A percentile compares a stretch with the other conserved stretches of the same genome.
Evolutionary conservation across 2,888 invertebrate species (phyloP).

Genomic region (Agonopterix arenella): DNA sequence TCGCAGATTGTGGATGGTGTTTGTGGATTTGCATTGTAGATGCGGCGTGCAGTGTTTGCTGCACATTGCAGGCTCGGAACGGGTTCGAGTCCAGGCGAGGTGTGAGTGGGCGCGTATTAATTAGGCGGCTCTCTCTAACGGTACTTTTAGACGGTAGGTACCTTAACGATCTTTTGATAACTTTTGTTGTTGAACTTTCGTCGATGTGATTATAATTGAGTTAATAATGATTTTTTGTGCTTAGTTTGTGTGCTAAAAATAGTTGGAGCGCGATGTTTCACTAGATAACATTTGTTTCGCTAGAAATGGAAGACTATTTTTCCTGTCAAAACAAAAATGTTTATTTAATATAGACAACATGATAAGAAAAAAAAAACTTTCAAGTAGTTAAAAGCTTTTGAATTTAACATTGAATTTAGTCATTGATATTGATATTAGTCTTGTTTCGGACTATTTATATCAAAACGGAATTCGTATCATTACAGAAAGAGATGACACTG

Average conservation of each 20-base stretch:
- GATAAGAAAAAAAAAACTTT: too few species aligned
- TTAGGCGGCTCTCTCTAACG: constrained; percentile 54
- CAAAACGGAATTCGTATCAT: too few species aligned
- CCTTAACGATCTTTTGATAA: constrained; percentile 60
- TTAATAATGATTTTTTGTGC: constrained; percentile 33
- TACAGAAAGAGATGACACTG: too few species aligned
- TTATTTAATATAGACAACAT: too few species aligned
- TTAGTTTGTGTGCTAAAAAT: constrained; percentile 15
- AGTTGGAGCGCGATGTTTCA: constrained; percentile 27
- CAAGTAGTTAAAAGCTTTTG: constrained; percentile 11
- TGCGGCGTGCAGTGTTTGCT: constrained; percentile 52
- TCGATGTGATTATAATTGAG: constrained; percentile 44
- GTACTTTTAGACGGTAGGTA: constrained; percentile 33
- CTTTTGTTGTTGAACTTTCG: constrained; percentile 44
- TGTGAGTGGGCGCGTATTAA: constrained; percentile 64
- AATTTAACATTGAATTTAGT: constrained; percentile 1
- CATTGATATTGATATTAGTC: background rate
- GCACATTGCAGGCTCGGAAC: constrained; percentile 39
- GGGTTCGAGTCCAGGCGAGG: constrained; percentile 41
- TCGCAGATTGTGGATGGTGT: constrained; percentile 54
- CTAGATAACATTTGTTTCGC: constrained; percentile 34
- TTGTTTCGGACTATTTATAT: too few species aligned
- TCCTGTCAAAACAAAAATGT: too few species aligned
- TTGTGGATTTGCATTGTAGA: constrained; percentile 68
- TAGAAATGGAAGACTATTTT: too few species aligned